A percentile compares a stretch with the other conserved stretches of the same genome.
Evolutionary conservation across 2,888 invertebrate species (phyloP).

Genomic region (Linnaemya tessellans): DNA sequence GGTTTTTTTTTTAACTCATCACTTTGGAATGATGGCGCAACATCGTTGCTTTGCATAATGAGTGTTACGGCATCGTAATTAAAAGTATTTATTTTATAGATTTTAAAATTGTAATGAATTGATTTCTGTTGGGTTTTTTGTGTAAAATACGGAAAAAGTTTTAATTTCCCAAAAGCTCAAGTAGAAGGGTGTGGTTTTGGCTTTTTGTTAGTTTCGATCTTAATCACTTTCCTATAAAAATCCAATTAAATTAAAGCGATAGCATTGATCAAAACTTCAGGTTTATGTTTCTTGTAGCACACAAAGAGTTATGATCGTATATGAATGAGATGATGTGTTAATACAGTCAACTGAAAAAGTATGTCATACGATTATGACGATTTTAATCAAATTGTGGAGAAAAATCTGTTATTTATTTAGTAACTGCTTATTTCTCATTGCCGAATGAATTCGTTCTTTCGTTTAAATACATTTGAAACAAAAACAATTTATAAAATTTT

Average conservation of each 20-base stretch:
- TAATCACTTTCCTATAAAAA: background rate
- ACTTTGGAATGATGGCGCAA: conserved; percentile 5
- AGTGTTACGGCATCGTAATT: background rate
- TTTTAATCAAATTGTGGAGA: too few relatives aligned
- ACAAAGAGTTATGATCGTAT: too few relatives aligned
- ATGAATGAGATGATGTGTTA: too few relatives aligned
- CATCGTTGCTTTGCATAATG: background rate
- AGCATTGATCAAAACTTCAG: background rate
- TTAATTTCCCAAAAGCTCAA: conserved; percentile 24
- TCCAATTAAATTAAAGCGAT: conserved; percentile 2
- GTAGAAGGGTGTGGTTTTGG: conserved; percentile 51
- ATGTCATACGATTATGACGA: too few relatives aligned
- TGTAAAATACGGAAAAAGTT: background rate
- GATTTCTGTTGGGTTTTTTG: conserved; percentile 11
- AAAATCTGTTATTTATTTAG: too few relatives aligned
- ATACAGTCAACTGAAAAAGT: too few relatives aligned
- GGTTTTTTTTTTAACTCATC: conserved; percentile 24
- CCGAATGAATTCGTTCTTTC: too few relatives aligned
- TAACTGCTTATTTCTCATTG: too few relatives aligned
- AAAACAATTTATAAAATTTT: too few relatives aligned
- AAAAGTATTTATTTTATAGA: conserved; percentile 29
- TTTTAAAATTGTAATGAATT: conserved; percentile 34
- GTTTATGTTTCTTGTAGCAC: too few relatives aligned
- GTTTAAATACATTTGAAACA: too few relatives aligned
- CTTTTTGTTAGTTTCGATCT: conserved; percentile 11